Base-by-base conservation (phyloP, 2,113 vertebrate genomes). In the Ctenodactylus gundi region DNA sequence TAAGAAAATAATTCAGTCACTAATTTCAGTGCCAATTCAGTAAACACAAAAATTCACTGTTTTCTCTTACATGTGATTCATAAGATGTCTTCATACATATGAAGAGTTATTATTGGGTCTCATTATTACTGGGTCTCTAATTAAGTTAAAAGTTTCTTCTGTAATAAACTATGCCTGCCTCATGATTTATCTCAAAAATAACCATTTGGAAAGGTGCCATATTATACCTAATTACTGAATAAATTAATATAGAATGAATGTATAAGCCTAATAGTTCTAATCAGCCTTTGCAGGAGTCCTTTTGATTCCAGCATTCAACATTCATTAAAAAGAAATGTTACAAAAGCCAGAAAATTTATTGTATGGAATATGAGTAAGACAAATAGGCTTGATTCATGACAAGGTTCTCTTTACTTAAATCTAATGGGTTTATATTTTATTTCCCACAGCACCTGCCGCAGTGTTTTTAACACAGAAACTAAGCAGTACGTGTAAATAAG, bases 291-390 rank as follows among this genome's bases (percentile, higher is more conserved):
- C 60, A 85, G 58, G 62, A 77, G 20, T 34, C 23, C 31, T 90
- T 97, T 90, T 91, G 85, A 94, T 86, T 88, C 84, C 44, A 94
- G 93, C 4, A 95, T 7, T 55, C 4, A 96, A 64, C 17, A 58
- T 82, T 80, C 88, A 93, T 90, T 88, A 67, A 62, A 88, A 91
- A 84, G 29, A 90, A 88, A 91, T 72, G 34, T 67, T 95, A 17
- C 68, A 93, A 92, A 91, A 90, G 57, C 67, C 77, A 91, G 58
- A 36, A 92, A 84, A 83, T 85, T 13, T 77, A 25, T 31, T 82
- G 23, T 85, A 31, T 83, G 25, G 44, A 39, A 80, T 92, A 10
- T 82, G 70, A 95, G 76, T 80, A 76, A 80, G 64, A 39, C 34
- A 83, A 77, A 94, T 1, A 93, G 78, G 58, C 78, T 86, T 84